Conservation (phyloP, 2,797 vertebrate species). For the Sebastes steindachneri region DNA sequence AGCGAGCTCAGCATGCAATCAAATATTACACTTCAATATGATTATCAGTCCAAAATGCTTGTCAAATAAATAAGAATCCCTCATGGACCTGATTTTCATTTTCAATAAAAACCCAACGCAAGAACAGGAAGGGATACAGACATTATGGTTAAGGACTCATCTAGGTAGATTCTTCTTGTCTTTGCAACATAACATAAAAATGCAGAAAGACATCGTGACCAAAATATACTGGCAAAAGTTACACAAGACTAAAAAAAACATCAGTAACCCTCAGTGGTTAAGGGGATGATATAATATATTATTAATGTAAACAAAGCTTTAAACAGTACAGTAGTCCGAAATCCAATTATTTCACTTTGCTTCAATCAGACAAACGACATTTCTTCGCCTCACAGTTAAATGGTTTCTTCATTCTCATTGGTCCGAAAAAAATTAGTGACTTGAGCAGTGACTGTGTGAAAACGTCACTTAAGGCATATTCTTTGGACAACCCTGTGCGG, state of each 20-base stretch:
- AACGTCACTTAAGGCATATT: constrained; percentile 76
- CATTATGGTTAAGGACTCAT: constrained; percentile 68
- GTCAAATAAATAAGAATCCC: constrained; percentile 84
- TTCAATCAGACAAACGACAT: constrained; percentile 42
- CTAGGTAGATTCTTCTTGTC: constrained; percentile 85
- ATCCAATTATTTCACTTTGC: constrained; percentile 56
- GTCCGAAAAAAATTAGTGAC: constrained; percentile 56
- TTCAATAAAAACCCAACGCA: constrained; percentile 74
- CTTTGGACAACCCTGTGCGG: constrained; percentile 81
- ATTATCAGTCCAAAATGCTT: constrained; percentile 81
- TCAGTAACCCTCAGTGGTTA: constrained; percentile 66
- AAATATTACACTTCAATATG: constrained; percentile 70
- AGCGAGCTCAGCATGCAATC: constrained; percentile 65
- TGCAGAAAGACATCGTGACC: constrained; percentile 69
- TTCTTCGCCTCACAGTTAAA: constrained; percentile 47
- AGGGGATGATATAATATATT: constrained; percentile 83
- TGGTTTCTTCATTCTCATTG: constrained; percentile 70
- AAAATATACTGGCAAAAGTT: constrained; percentile 75
- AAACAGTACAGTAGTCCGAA: constrained; percentile 79
- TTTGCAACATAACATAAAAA: constrained; percentile 67
- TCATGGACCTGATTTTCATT: constrained; percentile 72
- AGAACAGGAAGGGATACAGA: constrained; percentile 67
- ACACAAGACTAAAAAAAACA: constrained; percentile 70
- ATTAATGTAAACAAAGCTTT: constrained; percentile 86
- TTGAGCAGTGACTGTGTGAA: constrained; percentile 49